phyloP scores from a whole-genome alignment of 2,797 vertebrate species.

The Mareca penelope region DNA sequence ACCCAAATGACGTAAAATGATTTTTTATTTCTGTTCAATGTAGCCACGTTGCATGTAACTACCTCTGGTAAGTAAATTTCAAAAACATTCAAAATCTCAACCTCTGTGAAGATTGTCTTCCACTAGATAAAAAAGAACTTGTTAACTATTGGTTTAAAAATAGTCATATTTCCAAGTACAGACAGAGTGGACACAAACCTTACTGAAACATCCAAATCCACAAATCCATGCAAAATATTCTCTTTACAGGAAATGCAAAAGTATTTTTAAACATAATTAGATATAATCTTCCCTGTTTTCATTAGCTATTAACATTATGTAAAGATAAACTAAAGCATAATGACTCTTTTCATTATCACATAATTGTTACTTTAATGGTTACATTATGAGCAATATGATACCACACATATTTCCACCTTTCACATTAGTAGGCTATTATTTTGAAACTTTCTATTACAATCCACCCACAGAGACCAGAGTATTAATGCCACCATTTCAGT shows the following conservation, averaged over 20 bases:
- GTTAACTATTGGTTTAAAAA: neutral
- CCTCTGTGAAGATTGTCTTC: neutral
- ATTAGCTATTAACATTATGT: slow-evolving; percentile 76
- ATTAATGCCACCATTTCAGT: slow-evolving; percentile 65
- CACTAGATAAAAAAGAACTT: slow-evolving; percentile 22
- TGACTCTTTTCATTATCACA: slow-evolving; percentile 71
- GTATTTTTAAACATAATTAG: slow-evolving; percentile 72
- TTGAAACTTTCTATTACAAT: slow-evolving; percentile 68
- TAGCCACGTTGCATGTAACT: neutral
- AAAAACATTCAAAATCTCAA: neutral
- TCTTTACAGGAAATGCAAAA: slow-evolving; percentile 40
- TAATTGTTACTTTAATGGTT: slow-evolving; percentile 78
- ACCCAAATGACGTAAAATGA: neutral
- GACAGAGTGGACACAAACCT: neutral
- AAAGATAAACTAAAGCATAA: slow-evolving; percentile 80
- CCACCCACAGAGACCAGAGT: slow-evolving; percentile 60
- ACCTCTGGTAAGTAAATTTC: neutral
- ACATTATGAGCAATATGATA: slow-evolving; percentile 66
- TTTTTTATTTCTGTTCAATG: neutral
- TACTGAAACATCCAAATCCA: neutral
- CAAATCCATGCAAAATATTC: slow-evolving; percentile 42
- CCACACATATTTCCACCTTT: slow-evolving; percentile 73
- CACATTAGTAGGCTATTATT: slow-evolving; percentile 76
- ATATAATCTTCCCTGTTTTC: slow-evolving; percentile 71
- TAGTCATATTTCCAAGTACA: neutral